Conservation (phyloP, 2,888 invertebrate genomes). For the Stenichneumon culpator region DNA sequence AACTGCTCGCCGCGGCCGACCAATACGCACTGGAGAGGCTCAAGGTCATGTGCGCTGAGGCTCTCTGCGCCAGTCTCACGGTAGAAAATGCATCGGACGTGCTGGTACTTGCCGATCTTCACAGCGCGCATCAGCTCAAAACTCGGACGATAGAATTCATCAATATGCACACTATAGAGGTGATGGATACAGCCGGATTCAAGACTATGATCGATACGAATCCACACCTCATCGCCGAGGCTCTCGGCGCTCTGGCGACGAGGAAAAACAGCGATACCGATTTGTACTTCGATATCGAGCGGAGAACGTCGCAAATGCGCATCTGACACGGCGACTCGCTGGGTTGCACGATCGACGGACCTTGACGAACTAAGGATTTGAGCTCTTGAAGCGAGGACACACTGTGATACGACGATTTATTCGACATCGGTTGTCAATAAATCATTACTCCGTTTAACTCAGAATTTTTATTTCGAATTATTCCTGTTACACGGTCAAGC, state of each 20-base stretch:
- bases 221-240: slow-evolving; percentile 31
- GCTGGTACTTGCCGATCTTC: slow-evolving; percentile 39
- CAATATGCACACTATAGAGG: slow-evolving; percentile 11
- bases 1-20: slow-evolving; percentile 26
- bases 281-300: slow-evolving; percentile 28
- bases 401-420: slow-evolving; percentile 13
- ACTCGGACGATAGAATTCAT: slow-evolving; percentile 27
- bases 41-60: slow-evolving; percentile 14
- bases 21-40: slow-evolving; percentile 32
- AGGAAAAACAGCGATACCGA: slow-evolving; percentile 21
- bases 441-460: background rate
- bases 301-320: background rate
- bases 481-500: background rate
- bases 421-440: background rate
- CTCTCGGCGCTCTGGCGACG: slow-evolving; percentile 10
- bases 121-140: slow-evolving; percentile 12
- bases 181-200: slow-evolving; percentile 20
- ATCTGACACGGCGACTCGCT: background rate
- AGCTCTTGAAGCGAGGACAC: background rate
- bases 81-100: slow-evolving; percentile 22
- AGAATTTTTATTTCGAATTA: background rate
- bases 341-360: background rate
- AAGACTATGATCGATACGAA: slow-evolving; percentile 17
- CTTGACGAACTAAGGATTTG: background rate
- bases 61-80: slow-evolving; percentile 13